A percentile compares a stretch with the other conserved stretches of the same genome.
These are phyloP conservation scores for Pipra filicauda DNA, from an alignment of 2,113 vertebrate genomes.

Conservation along the genomic window DNA sequence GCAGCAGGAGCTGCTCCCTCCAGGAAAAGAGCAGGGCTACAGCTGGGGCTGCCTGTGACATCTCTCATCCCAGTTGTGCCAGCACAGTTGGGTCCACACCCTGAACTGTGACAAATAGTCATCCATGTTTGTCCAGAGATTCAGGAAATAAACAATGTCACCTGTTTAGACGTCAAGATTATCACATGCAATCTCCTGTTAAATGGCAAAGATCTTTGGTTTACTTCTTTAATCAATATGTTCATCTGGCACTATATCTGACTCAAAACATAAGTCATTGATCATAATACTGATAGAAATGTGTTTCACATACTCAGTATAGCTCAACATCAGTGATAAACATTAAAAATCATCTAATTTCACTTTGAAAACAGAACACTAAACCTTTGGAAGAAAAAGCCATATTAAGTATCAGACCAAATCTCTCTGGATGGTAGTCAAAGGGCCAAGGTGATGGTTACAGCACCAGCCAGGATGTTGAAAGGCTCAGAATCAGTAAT, in stretches of 20 bases:
- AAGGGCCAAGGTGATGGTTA: not conserved
- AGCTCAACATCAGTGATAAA: not conserved
- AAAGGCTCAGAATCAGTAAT: not conserved
- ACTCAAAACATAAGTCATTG: not conserved
- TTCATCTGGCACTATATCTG: not conserved
- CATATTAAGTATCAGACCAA: not conserved
- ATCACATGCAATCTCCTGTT: not conserved
- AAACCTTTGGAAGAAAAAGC: not conserved
- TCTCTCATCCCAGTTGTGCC: not conserved
- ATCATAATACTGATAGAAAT: not conserved
- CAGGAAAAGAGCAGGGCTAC: not conserved
- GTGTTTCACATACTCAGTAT: not conserved
- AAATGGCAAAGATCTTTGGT: not conserved
- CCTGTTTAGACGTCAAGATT: not conserved
- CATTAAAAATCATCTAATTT: not conserved
- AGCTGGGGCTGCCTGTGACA: not conserved
- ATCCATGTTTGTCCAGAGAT: not conserved
- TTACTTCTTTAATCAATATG: not conserved
- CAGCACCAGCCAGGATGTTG: not conserved
- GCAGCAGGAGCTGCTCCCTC: not conserved
- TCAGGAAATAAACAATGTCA: not conserved
- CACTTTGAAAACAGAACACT: not conserved
- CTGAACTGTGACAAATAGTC: not conserved
- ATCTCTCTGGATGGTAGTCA: not conserved
- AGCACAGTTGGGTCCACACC: not conserved